Conservation (phyloP, 1,140 invertebrate genomes). For the Heliconius himera region DNA sequence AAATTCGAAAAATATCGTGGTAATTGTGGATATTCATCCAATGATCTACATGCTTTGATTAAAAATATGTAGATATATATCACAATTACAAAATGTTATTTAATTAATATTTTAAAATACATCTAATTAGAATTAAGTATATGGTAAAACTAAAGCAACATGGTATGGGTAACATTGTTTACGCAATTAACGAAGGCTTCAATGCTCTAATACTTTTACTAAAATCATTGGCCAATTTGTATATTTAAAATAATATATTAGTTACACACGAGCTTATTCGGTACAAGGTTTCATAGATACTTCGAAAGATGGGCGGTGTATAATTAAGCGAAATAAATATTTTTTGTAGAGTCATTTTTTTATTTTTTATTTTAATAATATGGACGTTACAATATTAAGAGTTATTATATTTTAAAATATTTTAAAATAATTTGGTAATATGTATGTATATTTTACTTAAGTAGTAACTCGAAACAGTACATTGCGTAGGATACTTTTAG, state of each 20-base stretch:
- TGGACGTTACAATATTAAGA: not conserved
- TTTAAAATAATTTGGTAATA: not conserved
- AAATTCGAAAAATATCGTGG: too few relatives aligned
- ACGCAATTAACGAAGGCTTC: constrained; percentile 44
- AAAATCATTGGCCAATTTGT: constrained; percentile 55
- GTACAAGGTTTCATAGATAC: constrained; percentile 45
- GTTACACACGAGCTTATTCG: constrained; percentile 41
- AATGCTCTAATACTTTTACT: constrained; percentile 53
- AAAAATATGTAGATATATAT: not conserved
- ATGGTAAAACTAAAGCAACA: constrained; percentile 25
- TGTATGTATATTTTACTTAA: not conserved
- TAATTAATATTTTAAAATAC: not conserved
- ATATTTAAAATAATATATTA: constrained; percentile 48
- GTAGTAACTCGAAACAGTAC: not conserved
- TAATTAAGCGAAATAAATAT: not conserved
- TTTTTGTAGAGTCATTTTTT: not conserved
- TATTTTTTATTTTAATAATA: not conserved
- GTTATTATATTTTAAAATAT: not conserved
- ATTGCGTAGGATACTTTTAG: not conserved
- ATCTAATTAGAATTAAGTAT: not conserved
- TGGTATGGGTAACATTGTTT: constrained; percentile 49
- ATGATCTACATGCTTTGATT: too few relatives aligned
- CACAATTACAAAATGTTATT: not conserved
- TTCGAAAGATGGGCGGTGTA: constrained; percentile 18
- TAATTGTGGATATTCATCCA: too few relatives aligned